These are phyloP conservation scores for Mohoua ochrocephala DNA, from an alignment of 2,113 vertebrate species.

Conservation along the genomic window DNA sequence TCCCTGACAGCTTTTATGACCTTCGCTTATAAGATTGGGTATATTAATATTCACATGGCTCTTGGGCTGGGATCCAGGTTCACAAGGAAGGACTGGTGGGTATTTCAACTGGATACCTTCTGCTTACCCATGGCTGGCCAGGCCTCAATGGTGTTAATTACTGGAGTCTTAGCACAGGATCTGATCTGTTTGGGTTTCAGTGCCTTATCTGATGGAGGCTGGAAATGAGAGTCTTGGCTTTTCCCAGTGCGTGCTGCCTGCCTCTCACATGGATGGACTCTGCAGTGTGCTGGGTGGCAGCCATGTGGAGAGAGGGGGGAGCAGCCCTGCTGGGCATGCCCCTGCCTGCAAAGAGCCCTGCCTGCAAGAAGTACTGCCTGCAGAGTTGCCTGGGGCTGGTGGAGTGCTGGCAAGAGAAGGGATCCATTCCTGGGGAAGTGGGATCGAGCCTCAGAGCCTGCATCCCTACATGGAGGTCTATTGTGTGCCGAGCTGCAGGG, in stretches of 20 bases:
- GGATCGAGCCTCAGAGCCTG: not conserved
- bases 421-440: not conserved
- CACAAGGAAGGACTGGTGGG: not conserved
- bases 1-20: slow-evolving; percentile 25
- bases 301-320: not conserved
- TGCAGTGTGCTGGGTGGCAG: not conserved
- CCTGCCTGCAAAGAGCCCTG: not conserved
- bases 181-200: slow-evolving; percentile 38
- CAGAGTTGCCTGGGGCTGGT: not conserved
- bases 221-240: not conserved
- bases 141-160: slow-evolving; percentile 20
- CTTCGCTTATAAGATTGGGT: not conserved
- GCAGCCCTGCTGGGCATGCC: fast-evolving
- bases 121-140: not conserved
- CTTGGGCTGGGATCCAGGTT: not conserved
- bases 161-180: slow-evolving; percentile 5
- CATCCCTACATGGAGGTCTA: not conserved
- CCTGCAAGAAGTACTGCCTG: not conserved
- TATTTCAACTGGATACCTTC: slow-evolving; percentile 36
- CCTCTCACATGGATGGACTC: not conserved
- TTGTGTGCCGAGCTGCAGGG: not conserved
- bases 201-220: slow-evolving; percentile 39
- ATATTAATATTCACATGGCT: slow-evolving; percentile 18
- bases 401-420: not conserved
- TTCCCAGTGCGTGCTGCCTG: not conserved